Evolutionary conservation across 2,113 vertebrate genomes (phyloP).

Genomic region (Helogale parvula): DNA sequence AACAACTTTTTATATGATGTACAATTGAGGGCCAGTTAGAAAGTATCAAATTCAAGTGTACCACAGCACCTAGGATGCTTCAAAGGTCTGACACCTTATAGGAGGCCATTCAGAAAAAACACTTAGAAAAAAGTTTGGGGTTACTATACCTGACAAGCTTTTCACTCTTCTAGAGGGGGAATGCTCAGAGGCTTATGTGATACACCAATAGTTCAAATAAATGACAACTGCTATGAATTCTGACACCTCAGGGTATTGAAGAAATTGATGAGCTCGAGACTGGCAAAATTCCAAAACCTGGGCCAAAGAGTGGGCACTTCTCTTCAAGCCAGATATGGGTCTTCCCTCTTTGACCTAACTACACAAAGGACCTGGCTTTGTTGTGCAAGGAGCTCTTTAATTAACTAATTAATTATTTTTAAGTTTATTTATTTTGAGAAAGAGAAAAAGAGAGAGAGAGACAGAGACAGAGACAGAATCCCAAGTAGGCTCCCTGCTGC

Average conservation of each 20-base stretch:
- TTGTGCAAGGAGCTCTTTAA: conserved; percentile 89
- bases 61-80: conserved; percentile 96
- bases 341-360: conserved; percentile 93
- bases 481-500: too few relatives aligned
- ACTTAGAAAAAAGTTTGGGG: neutral
- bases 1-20: conserved; percentile 98
- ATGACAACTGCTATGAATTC: conserved; percentile 86
- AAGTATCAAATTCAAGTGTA: conserved; percentile 97
- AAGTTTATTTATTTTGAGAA: too few relatives aligned
- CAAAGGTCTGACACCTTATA: conserved; percentile 94
- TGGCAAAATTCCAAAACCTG: conserved; percentile 92
- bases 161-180: neutral
- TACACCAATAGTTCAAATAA: neutral
- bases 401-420: too few relatives aligned
- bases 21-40: conserved; percentile 94
- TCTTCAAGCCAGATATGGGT: conserved; percentile 95
- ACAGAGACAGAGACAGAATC: too few relatives aligned
- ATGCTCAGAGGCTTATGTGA: neutral
- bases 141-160: neutral
- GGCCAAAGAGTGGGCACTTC: conserved; percentile 94
- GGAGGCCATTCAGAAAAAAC: conserved; percentile 88
- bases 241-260: conserved; percentile 94
- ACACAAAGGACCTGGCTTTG: conserved; percentile 94
- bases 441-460: too few relatives aligned
- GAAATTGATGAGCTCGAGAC: conserved; percentile 95